Evolutionary conservation across 2,888 invertebrate species (phyloP).

Genomic region (Hemicrepidius hirtus): DNA sequence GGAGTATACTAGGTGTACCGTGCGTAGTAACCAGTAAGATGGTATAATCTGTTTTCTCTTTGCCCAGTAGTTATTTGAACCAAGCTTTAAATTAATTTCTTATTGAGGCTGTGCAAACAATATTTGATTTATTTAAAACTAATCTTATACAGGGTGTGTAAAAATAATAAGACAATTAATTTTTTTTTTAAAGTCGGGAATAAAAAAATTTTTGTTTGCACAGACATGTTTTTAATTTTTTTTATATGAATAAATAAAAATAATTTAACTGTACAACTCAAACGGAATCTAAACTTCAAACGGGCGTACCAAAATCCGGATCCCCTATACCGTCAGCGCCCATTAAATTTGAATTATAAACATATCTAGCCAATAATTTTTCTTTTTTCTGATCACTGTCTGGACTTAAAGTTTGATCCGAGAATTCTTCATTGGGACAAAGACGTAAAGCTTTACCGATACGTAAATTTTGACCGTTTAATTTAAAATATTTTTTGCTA

Average conservation of each 20-base stretch:
- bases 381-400: conserved; percentile 69
- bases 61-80: no score
- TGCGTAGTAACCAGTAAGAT: no score
- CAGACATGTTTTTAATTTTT: background rate
- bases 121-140: no score
- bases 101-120: no score
- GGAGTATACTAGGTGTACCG: no score
- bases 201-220: background rate
- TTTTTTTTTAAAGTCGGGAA: no score
- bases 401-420: conserved; percentile 60
- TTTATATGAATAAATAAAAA: background rate
- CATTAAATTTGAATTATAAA: conserved; percentile 70
- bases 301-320: conserved; percentile 82
- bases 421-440: conserved; percentile 68
- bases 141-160: no score
- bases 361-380: conserved; percentile 71
- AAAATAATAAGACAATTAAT: no score
- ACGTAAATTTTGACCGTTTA: conserved; percentile 67
- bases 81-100: no score
- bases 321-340: conserved; percentile 77
- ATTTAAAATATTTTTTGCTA: conserved; percentile 68
- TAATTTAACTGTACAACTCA: conserved; percentile 18
- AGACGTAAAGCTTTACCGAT: conserved; percentile 70
- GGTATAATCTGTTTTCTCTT: no score
- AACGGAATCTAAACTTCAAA: conserved; percentile 68